Conservation (phyloP, 2,797 vertebrate species). For the Sebastes vulpes region DNA sequence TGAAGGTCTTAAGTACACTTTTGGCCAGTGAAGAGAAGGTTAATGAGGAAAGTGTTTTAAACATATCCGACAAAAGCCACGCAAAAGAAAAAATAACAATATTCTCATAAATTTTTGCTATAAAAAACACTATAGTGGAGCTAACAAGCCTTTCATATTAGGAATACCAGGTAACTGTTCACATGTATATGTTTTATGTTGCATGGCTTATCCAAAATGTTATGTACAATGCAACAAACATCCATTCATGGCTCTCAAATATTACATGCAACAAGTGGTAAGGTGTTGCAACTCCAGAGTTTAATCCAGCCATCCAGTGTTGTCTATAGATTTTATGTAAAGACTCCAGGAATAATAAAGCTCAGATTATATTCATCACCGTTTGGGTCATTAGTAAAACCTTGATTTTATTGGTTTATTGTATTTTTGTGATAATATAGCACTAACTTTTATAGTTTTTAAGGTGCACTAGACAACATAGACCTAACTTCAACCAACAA, state of each 20-base stretch:
- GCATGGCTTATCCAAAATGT: neutral
- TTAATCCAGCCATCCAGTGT: neutral
- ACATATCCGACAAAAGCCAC: neutral
- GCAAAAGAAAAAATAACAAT: neutral
- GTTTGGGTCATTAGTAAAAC: neutral
- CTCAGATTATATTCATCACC: no score
- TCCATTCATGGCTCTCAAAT: neutral
- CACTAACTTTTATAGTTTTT: neutral
- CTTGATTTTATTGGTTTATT: neutral
- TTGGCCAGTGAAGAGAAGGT: neutral
- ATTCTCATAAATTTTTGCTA: neutral
- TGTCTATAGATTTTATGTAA: neutral
- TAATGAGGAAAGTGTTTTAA: constrained; percentile 10
- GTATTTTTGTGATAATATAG: neutral
- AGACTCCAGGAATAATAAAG: neutral
- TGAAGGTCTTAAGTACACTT: constrained; percentile 2
- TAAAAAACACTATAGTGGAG: neutral
- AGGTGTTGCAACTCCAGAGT: neutral
- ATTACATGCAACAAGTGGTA: neutral
- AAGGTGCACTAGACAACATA: neutral
- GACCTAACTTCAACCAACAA: neutral
- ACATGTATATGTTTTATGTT: neutral
- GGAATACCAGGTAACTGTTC: neutral
- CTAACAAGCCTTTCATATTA: neutral
- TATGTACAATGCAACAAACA: neutral